Conservation (phyloP, 2,113 vertebrate genomes). For the Polypterus bichir region DNA sequence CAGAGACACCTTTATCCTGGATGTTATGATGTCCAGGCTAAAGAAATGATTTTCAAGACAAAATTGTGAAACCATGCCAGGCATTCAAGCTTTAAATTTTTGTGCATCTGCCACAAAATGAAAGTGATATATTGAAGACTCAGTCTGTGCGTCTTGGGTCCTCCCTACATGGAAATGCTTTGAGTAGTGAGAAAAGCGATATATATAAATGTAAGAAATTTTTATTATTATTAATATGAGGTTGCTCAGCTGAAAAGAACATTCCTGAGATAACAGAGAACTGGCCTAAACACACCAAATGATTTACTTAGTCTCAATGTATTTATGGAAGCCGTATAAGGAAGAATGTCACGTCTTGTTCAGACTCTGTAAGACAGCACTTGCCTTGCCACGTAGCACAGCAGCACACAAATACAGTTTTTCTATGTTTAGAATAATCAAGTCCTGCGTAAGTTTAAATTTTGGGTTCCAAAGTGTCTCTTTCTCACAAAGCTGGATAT, state of each 20-base stretch:
- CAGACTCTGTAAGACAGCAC: slow-evolving; percentile 12
- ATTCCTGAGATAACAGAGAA: neutral
- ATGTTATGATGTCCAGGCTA: neutral
- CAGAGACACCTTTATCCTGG: neutral
- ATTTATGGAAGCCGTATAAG: neutral
- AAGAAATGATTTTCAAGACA: slow-evolving; percentile 14
- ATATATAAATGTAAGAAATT: no score
- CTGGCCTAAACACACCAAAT: no score
- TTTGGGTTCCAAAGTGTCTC: no score
- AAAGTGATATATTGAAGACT: slow-evolving; percentile 12
- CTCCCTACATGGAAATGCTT: no score
- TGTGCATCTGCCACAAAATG: slow-evolving; percentile 10
- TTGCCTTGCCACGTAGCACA: slow-evolving; percentile 5
- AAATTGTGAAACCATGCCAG: slow-evolving; percentile 7
- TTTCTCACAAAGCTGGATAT: no score
- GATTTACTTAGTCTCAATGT: neutral
- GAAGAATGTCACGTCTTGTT: slow-evolving; percentile 11
- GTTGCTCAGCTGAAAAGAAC: slow-evolving; percentile 1
- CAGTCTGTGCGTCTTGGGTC: neutral
- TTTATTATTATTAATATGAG: neutral
- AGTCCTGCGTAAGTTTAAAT: neutral
- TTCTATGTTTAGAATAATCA: slow-evolving; percentile 9
- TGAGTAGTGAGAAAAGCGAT: no score
- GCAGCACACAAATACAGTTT: slow-evolving; percentile 2
- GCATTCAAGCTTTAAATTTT: slow-evolving; percentile 11